phyloP scores from a whole-genome alignment of 1,140 invertebrate species.

The Drosophila athabasca region DNA sequence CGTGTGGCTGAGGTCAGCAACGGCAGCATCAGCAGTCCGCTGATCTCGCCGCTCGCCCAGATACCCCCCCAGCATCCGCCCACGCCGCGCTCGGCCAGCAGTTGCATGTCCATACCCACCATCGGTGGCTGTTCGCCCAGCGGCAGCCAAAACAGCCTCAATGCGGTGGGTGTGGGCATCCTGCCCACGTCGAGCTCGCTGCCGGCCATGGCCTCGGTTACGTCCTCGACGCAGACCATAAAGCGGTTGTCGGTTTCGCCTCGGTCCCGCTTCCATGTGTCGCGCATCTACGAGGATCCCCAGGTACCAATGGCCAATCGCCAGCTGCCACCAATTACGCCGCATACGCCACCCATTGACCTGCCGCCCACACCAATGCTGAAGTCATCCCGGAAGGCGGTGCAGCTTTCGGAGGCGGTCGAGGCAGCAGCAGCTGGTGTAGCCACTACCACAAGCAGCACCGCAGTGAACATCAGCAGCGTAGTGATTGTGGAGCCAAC shows the following conservation, averaged over 20 bases:
- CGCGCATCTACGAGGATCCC: constrained; percentile 78
- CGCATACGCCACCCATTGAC: constrained; percentile 72
- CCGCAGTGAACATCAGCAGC: constrained; percentile 39
- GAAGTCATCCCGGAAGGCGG: constrained; percentile 64
- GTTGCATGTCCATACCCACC: constrained; percentile 75
- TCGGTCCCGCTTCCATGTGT: constrained; percentile 76
- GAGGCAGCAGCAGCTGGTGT: constrained; percentile 31
- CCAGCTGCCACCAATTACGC: constrained; percentile 60
- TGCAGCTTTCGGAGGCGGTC: constrained; percentile 34
- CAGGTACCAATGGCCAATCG: constrained; percentile 59
- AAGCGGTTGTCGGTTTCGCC: constrained; percentile 75
- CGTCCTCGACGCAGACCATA: constrained; percentile 76
- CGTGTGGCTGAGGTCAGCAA: constrained; percentile 84
- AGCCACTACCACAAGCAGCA: constrained; percentile 6
- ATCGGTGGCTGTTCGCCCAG: constrained; percentile 29
- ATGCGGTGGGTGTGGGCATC: constrained; percentile 37
- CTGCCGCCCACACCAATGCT: constrained; percentile 77
- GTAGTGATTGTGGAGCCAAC: constrained; percentile 55
- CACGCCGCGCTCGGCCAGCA: constrained; percentile 59
- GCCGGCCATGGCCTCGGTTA: constrained; percentile 77
- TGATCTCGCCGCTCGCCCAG: constrained; percentile 72
- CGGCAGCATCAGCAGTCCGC: constrained; percentile 43
- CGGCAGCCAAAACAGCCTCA: constrained; percentile 56
- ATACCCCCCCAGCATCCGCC: constrained; percentile 43
- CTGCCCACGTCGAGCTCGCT: constrained; percentile 76